Conservation (phyloP, 2,888 invertebrate genomes). For the Venustoraphidia nigricollis region DNA sequence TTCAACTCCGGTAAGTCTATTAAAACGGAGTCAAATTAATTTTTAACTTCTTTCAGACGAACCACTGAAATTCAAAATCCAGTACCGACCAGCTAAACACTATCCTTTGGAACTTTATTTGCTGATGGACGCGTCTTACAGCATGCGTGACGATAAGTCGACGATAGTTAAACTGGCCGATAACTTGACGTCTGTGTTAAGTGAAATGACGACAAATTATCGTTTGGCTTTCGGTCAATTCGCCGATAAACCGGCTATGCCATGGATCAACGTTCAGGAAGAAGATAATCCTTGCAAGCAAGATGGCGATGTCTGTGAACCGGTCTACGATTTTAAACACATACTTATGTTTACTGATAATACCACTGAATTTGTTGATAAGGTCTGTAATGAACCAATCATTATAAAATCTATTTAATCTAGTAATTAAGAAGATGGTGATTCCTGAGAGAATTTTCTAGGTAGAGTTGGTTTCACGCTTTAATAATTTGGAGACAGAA, state of each 20-base stretch:
- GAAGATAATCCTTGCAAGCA: conserved; percentile 44
- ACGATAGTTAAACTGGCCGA: conserved; percentile 53
- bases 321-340: conserved; percentile 71
- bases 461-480: too few species aligned
- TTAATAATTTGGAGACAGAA: too few species aligned
- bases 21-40: background rate
- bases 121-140: conserved; percentile 80
- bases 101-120: conserved; percentile 81
- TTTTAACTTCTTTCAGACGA: conserved; percentile 31
- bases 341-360: conserved; percentile 48
- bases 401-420: background rate
- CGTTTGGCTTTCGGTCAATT: conserved; percentile 62
- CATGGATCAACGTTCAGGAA: conserved; percentile 40
- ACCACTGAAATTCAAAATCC: conserved; percentile 41
- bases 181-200: conserved; percentile 39
- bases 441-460: too few species aligned
- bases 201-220: conserved; percentile 54
- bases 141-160: conserved; percentile 76
- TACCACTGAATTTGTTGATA: conserved; percentile 30
- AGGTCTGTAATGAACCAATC: conserved; percentile 13
- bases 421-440: too few species aligned
- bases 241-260: conserved; percentile 66
- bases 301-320: conserved; percentile 45
- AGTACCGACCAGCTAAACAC: conserved; percentile 66
- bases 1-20: too few species aligned